phyloP scores from a whole-genome alignment of 2,113 vertebrate species.

The Cairina moschata region DNA sequence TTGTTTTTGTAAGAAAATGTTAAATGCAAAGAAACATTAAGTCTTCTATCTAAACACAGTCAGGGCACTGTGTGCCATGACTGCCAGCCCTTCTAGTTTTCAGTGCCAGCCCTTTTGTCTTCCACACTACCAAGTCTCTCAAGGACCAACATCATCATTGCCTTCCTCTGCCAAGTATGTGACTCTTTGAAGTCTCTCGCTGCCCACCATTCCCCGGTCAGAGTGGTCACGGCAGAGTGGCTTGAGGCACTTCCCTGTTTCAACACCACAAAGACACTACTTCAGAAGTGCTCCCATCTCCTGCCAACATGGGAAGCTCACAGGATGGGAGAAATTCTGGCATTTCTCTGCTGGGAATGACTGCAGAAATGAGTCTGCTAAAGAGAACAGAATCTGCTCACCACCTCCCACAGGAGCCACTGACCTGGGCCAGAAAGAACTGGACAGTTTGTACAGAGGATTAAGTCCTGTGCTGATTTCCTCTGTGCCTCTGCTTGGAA shows the following conservation, averaged over 20 bases:
- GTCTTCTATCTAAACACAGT: constrained; percentile 21
- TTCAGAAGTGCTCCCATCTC: background rate
- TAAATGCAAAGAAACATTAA: constrained; percentile 53
- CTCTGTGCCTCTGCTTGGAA: background rate
- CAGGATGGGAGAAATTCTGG: background rate
- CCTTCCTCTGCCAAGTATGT: constrained; percentile 9
- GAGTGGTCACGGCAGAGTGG: background rate
- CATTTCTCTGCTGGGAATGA: background rate
- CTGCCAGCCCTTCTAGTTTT: background rate
- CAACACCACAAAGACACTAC: background rate
- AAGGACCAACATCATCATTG: constrained; percentile 1
- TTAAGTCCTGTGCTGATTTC: background rate
- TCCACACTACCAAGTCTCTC: background rate
- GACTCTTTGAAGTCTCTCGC: constrained; percentile 6
- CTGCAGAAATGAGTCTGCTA: background rate
- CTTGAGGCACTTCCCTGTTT: constrained; percentile 12
- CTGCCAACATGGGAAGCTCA: background rate
- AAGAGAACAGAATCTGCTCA: background rate
- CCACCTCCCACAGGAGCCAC: background rate
- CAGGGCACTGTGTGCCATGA: background rate
- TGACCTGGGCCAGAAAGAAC: background rate
- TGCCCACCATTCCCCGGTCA: background rate
- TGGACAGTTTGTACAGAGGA: background rate
- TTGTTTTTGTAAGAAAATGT: constrained; percentile 66
- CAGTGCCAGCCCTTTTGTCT: background rate